Evolutionary conservation across 2,888 invertebrate genomes (phyloP).

Genomic region (Myopa testacea): DNA sequence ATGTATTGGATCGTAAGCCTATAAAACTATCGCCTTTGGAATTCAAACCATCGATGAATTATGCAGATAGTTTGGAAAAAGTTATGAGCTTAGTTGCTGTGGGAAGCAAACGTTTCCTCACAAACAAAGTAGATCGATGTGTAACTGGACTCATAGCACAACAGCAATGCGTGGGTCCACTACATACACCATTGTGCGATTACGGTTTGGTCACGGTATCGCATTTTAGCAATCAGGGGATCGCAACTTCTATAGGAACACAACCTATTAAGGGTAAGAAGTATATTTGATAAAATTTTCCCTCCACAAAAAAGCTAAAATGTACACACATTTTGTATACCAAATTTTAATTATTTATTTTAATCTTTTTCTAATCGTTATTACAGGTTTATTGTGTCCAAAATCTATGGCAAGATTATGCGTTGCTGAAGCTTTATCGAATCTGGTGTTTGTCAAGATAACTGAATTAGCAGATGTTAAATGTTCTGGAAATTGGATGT

Average conservation of each 20-base stretch:
- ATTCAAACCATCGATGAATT: slow-evolving; percentile 65
- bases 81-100: slow-evolving; percentile 92
- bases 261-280: slow-evolving; percentile 87
- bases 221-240: slow-evolving; percentile 84
- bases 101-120: slow-evolving; percentile 93
- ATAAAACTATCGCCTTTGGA: slow-evolving; percentile 58
- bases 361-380: background rate
- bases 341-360: background rate
- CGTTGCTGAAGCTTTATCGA: slow-evolving; percentile 93
- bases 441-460: slow-evolving; percentile 83
- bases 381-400: slow-evolving; percentile 73
- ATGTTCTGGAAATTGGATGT: slow-evolving; percentile 99
- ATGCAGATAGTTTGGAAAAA: slow-evolving; percentile 68
- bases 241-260: slow-evolving; percentile 96
- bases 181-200: slow-evolving; percentile 96
- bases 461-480: slow-evolving; percentile 86
- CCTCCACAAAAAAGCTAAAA: background rate
- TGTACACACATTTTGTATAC: background rate
- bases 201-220: slow-evolving; percentile 91
- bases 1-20: slow-evolving; percentile 65
- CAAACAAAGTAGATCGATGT: slow-evolving; percentile 95
- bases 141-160: slow-evolving; percentile 96
- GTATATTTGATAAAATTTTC: background rate
- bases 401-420: slow-evolving; percentile 93
- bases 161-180: slow-evolving; percentile 97